These are phyloP conservation scores for Bufotes viridis DNA, from an alignment of 2,797 vertebrate species.

Conservation along the genomic window DNA sequence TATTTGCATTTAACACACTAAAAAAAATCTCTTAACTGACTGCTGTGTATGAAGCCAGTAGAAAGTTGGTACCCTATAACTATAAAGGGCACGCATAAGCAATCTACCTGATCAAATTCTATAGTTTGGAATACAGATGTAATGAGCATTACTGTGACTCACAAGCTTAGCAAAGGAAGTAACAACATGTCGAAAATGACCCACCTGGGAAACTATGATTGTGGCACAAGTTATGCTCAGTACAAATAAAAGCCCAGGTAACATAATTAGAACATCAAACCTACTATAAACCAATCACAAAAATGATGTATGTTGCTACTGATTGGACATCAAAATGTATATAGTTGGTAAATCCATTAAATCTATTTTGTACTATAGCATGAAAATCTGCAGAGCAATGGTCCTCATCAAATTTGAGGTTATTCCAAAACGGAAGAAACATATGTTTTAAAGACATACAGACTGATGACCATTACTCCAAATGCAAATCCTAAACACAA, in stretches of 20 bases:
- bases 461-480: not conserved
- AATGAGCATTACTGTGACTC: not conserved
- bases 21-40: not conserved
- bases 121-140: not conserved
- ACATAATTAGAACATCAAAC: not conserved
- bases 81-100: not conserved
- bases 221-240: constrained; percentile 20
- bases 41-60: not conserved
- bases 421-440: not conserved
- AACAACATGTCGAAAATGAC: not conserved
- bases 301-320: not conserved
- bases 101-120: constrained; percentile 1
- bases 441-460: not conserved
- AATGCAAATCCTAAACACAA: not conserved
- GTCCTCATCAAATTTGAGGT: not conserved
- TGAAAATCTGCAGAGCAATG: constrained; percentile 51
- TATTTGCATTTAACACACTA: not conserved
- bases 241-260: not conserved
- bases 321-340: not conserved
- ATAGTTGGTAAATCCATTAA: not conserved
- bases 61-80: not conserved
- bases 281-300: not conserved
- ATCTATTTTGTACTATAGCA: not conserved
- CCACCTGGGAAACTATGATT: not conserved
- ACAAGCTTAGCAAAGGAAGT: not conserved